Evolutionary conservation across 1,140 invertebrate species (phyloP).

Genomic region (Sarcophaga bullata): DNA sequence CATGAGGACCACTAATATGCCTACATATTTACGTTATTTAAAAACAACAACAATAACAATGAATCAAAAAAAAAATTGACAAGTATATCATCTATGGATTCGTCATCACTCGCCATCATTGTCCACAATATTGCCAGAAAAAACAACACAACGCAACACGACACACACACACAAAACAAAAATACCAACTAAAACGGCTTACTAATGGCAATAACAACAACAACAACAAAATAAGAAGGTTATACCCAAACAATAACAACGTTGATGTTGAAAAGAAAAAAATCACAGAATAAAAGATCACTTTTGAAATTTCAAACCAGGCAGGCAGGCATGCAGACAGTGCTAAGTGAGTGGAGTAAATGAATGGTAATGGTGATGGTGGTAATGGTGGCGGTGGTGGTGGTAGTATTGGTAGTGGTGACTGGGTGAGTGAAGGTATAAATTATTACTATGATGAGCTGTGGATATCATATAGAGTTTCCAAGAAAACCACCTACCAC

Average conservation of each 20-base stretch:
- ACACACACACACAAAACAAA: background rate
- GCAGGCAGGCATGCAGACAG: background rate
- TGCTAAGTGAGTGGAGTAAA: background rate
- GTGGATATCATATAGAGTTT: constrained; percentile 3
- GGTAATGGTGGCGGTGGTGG: background rate
- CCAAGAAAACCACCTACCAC: constrained; percentile 20
- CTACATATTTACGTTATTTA: too few relatives aligned
- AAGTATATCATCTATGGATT: constrained; percentile 9
- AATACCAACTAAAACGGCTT: background rate
- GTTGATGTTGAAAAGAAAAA: background rate
- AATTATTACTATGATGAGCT: background rate
- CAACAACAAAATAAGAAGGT: background rate
- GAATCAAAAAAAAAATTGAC: background rate
- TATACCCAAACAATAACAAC: background rate
- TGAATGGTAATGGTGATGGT: too few relatives aligned
- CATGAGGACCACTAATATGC: too few relatives aligned
- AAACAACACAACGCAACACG: background rate
- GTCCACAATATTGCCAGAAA: background rate
- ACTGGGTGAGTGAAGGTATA: background rate
- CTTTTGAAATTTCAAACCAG: background rate
- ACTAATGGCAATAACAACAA: background rate
- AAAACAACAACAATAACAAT: too few relatives aligned
- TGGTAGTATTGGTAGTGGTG: background rate
- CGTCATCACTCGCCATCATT: background rate
- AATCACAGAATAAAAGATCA: background rate